A percentile compares a stretch with the other conserved stretches of the same genome.
These are phyloP conservation scores for Stenodema calcarata DNA, from an alignment of 2,888 invertebrate species.

Conservation along the genomic window DNA sequence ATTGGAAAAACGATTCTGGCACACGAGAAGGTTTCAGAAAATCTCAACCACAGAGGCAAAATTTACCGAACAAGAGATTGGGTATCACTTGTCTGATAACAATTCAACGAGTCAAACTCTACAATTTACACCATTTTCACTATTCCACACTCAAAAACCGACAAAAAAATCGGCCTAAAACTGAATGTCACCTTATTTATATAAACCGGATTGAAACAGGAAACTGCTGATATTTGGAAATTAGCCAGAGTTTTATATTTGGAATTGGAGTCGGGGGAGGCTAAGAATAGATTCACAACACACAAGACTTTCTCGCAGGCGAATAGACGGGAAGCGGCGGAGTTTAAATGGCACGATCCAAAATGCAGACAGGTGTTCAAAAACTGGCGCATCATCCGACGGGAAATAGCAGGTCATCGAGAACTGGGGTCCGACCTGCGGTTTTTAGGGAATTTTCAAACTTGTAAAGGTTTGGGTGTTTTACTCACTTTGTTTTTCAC, in stretches of 20 bases:
- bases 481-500: slow-evolving; percentile 4
- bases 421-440: not conserved
- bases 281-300: slow-evolving; percentile 52
- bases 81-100: not conserved
- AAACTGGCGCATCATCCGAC: not conserved
- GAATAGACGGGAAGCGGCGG: not conserved
- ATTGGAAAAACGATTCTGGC: not conserved
- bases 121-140: not conserved
- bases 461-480: not conserved
- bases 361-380: not conserved
- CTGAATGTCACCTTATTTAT: slow-evolving; percentile 51
- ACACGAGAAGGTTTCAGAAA: slow-evolving; percentile 2
- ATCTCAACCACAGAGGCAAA: not conserved
- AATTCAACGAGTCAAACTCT: not conserved
- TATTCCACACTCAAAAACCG: not conserved
- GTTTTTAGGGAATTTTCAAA: not conserved
- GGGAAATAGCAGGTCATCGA: not conserved
- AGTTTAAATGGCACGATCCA: not conserved
- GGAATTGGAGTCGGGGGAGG: slow-evolving; percentile 38
- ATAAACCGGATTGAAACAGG: slow-evolving; percentile 53
- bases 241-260: slow-evolving; percentile 50
- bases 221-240: slow-evolving; percentile 53
- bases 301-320: slow-evolving; percentile 43
- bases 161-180: slow-evolving; percentile 13
- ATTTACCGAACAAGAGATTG: not conserved